Evolutionary conservation across 2,113 vertebrate species (phyloP).

Genomic region (Stigmatopora nigra): DNA sequence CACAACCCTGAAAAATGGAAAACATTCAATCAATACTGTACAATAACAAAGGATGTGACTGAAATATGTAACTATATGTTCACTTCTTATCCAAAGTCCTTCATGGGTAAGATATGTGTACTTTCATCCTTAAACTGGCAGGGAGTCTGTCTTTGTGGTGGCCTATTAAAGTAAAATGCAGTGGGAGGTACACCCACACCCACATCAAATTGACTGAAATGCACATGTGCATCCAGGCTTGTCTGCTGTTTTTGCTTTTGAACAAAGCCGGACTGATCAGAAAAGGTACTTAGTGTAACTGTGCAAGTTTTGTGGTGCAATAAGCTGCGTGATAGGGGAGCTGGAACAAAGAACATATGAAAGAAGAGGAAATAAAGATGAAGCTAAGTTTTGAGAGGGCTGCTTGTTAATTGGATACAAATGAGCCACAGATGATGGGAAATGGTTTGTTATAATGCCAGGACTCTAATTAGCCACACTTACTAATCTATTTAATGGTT

Average conservation of each 20-base stretch:
- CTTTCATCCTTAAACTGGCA: conserved; percentile 39
- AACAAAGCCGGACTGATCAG: conserved; percentile 19
- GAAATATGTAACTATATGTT: no score
- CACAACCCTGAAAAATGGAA: not conserved
- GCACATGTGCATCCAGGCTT: conserved; percentile 22
- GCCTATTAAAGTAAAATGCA: conserved; percentile 49
- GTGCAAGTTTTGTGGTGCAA: conserved; percentile 52
- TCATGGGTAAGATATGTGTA: conserved; percentile 18
- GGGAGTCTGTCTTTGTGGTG: conserved; percentile 48
- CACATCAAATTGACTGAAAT: conserved; percentile 4
- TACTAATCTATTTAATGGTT: conserved; percentile 12
- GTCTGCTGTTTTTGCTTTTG: conserved; percentile 4
- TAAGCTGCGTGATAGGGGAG: conserved; percentile 14
- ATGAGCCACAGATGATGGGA: conserved; percentile 56
- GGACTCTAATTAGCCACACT: conserved; percentile 28
- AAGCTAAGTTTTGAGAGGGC: conserved; percentile 49
- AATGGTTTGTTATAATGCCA: conserved; percentile 32
- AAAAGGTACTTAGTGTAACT: conserved; percentile 57
- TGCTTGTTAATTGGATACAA: conserved; percentile 59
- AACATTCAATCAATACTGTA: not conserved
- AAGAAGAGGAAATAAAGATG: conserved; percentile 34
- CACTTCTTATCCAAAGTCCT: no score
- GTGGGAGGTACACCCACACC: conserved; percentile 38
- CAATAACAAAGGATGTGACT: not conserved
- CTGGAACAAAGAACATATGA: conserved; percentile 32